Percentiles rank a stretch among this genome's conserved stretches.
Evolutionary conservation across 2,888 invertebrate genomes (phyloP).

Genomic region (Harpalus rufipes): DNA sequence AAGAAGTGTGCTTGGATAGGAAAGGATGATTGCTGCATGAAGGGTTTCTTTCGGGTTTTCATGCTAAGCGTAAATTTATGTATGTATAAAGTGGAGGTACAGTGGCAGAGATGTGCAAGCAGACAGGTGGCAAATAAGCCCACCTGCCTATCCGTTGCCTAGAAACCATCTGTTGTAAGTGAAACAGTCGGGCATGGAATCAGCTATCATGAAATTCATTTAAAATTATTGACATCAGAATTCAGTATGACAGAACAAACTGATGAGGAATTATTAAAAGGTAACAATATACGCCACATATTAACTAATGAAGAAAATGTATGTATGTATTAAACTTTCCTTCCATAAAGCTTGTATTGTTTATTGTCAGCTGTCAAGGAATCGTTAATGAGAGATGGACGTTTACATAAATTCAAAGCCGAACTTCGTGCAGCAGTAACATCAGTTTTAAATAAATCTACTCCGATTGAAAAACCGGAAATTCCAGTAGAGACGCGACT

Average conservation of each 20-base stretch:
- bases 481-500: conserved; percentile 77
- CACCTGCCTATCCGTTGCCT: conserved; percentile 45
- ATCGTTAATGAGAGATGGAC: conserved; percentile 75
- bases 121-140: conserved; percentile 14
- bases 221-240: conserved; percentile 64
- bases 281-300: conserved; percentile 69
- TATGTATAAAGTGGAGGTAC: too few relatives aligned
- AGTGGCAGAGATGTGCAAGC: too few relatives aligned
- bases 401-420: conserved; percentile 75
- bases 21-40: too few relatives aligned
- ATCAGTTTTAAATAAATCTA: conserved; percentile 74
- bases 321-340: background rate
- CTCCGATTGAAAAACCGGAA: conserved; percentile 71
- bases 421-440: conserved; percentile 76
- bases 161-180: conserved; percentile 43
- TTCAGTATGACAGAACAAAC: conserved; percentile 72
- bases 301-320: background rate
- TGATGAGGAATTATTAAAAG: conserved; percentile 74
- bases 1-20: too few relatives aligned
- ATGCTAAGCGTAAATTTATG: too few relatives aligned
- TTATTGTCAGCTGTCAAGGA: conserved; percentile 74
- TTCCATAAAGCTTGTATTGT: conserved; percentile 10
- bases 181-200: conserved; percentile 39
- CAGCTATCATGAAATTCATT: conserved; percentile 34
- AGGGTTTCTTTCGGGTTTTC: too few relatives aligned